Conservation (phyloP, 2,113 vertebrate species). For the Hucho hucho region DNA sequence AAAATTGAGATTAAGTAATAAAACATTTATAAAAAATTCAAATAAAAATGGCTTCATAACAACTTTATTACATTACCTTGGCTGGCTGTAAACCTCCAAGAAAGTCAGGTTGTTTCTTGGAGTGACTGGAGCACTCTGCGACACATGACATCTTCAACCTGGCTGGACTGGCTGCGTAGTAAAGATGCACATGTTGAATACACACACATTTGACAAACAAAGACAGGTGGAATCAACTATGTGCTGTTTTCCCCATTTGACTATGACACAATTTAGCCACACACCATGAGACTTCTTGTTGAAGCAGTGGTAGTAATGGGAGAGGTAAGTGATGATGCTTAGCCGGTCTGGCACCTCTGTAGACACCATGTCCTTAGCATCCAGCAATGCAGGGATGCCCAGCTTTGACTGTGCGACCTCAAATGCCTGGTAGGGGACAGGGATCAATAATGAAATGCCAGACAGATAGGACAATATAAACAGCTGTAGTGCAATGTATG, state of each 20-base stretch:
- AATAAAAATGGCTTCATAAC: background rate
- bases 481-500: background rate
- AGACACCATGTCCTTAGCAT: slow-evolving; percentile 84
- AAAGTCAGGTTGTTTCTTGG: slow-evolving; percentile 7
- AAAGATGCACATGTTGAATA: slow-evolving; percentile 37
- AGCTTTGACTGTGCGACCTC: slow-evolving; percentile 84
- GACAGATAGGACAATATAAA: too few species aligned
- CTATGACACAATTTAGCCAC: slow-evolving; percentile 15
- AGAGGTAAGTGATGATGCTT: slow-evolving; percentile 86
- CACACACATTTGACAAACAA: slow-evolving; percentile 16
- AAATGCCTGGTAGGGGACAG: slow-evolving; percentile 76
- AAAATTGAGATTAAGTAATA: background rate
- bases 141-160: slow-evolving; percentile 56
- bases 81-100: slow-evolving; percentile 5
- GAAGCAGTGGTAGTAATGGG: slow-evolving; percentile 85
- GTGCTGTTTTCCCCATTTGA: background rate
- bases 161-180: slow-evolving; percentile 62
- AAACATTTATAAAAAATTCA: background rate
- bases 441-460: background rate
- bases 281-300: slow-evolving; percentile 50
- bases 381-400: slow-evolving; percentile 84
- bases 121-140: slow-evolving; percentile 33
- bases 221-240: background rate
- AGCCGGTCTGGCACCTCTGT: slow-evolving; percentile 80
- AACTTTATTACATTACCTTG: slow-evolving; percentile 30